Conservation (phyloP, 2,888 invertebrate species). For the Macrosoma leucophasiata region DNA sequence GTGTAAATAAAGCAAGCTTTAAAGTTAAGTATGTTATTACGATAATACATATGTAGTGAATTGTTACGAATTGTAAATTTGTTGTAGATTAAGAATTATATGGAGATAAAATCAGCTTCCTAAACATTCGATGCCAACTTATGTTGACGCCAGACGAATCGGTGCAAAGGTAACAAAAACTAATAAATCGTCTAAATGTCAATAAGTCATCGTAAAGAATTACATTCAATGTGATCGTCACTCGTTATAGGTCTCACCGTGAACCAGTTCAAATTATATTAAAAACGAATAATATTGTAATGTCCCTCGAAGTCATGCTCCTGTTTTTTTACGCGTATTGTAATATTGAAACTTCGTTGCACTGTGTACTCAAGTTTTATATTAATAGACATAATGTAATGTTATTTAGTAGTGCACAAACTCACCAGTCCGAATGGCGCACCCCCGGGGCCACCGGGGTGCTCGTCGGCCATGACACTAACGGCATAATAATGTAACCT, state of each 20-base stretch:
- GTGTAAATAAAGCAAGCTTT: constrained; percentile 57
- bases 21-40: constrained; percentile 60
- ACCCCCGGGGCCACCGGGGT: background rate
- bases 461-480: constrained; percentile 4
- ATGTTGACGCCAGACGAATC: constrained; percentile 5
- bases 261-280: constrained; percentile 18
- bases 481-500: constrained; percentile 28
- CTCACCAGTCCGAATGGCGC: constrained; percentile 29
- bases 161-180: no score
- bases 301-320: constrained; percentile 9
- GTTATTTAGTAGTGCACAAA: constrained; percentile 62
- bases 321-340: constrained; percentile 18
- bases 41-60: constrained; percentile 50
- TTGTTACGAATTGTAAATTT: constrained; percentile 64
- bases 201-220: background rate
- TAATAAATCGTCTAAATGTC: constrained; percentile 3
- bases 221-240: constrained; percentile 12
- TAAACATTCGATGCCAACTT: constrained; percentile 42
- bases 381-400: constrained; percentile 50
- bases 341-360: constrained; percentile 36
- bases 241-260: constrained; percentile 23
- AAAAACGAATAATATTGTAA: constrained; percentile 18
- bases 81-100: constrained; percentile 50
- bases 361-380: constrained; percentile 46
- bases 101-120: constrained; percentile 54